Evolutionary conservation across 2,888 invertebrate species (phyloP).

Genomic region (Sinopyrophorus schimmeli): DNA sequence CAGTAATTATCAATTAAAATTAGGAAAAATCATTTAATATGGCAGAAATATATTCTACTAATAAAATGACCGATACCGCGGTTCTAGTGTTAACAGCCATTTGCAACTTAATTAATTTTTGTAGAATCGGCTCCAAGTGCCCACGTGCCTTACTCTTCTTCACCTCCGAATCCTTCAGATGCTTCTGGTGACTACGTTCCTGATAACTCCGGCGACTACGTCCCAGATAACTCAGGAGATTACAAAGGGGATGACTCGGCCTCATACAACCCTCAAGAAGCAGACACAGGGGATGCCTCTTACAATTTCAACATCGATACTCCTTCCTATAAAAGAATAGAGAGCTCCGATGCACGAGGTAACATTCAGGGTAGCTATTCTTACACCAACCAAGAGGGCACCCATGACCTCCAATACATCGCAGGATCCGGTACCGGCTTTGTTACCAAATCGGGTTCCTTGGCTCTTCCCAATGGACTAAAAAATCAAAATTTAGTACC

Average conservation of each 20-base stretch:
- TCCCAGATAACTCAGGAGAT: conserved; percentile 11
- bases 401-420: conserved; percentile 39
- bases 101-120: no score
- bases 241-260: conserved; percentile 9
- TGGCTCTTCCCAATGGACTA: conserved; percentile 28
- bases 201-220: conserved; percentile 8
- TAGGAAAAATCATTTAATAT: no score
- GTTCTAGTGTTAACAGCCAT: no score
- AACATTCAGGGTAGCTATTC: conserved; percentile 40
- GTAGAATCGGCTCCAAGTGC: conserved; percentile 4
- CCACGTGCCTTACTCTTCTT: conserved; percentile 19
- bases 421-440: conserved; percentile 45
- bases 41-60: no score
- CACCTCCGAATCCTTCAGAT: conserved; percentile 12
- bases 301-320: conserved; percentile 43
- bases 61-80: no score
- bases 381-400: conserved; percentile 36
- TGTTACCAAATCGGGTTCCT: conserved; percentile 40
- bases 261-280: conserved; percentile 14
- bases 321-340: conserved; percentile 36
- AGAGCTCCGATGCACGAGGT: conserved; percentile 37
- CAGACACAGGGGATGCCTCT: conserved; percentile 40
- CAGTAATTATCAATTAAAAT: no score
- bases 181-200: conserved; percentile 11
- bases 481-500: conserved; percentile 19